Evolutionary conservation across 2,797 vertebrate genomes (phyloP).

Genomic region (Rhincodon typus): DNA sequence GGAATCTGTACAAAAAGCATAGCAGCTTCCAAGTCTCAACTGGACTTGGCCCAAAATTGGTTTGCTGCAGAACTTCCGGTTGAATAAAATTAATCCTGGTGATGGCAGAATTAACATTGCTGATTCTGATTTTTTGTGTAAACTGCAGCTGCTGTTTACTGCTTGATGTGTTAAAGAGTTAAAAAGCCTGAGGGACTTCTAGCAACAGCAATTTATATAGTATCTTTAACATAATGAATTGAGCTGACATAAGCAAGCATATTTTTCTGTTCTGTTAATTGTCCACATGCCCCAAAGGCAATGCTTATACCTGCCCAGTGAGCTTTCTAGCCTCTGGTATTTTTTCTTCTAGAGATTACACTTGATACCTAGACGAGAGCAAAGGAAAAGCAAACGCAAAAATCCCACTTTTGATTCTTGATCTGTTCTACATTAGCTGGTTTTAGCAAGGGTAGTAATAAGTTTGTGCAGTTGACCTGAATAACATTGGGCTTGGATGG

Average conservation of each 20-base stretch:
- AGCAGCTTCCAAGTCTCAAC: not conserved
- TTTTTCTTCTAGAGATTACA: not conserved
- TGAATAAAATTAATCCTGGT: not conserved
- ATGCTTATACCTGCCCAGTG: not conserved
- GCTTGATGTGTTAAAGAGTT: not conserved
- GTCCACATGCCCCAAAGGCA: not conserved
- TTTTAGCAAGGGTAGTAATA: not conserved
- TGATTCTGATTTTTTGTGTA: not conserved
- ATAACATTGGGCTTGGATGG: not conserved
- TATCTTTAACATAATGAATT: too few relatives aligned
- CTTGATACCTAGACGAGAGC: not conserved
- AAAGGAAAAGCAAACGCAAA: not conserved
- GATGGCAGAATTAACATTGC: not conserved
- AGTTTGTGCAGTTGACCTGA: not conserved
- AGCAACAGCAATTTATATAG: constrained; percentile 3
- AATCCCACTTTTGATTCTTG: not conserved
- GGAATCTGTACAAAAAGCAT: not conserved
- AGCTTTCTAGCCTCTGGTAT: not conserved
- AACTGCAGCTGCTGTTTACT: not conserved
- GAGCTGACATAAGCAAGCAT: not conserved
- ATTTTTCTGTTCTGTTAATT: not conserved
- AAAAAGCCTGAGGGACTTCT: not conserved
- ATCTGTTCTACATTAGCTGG: not conserved
- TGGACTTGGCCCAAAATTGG: not conserved
- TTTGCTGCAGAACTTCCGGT: not conserved